Base-by-base conservation (phyloP, 2,888 invertebrate species). In the Caradrina kadenii region DNA sequence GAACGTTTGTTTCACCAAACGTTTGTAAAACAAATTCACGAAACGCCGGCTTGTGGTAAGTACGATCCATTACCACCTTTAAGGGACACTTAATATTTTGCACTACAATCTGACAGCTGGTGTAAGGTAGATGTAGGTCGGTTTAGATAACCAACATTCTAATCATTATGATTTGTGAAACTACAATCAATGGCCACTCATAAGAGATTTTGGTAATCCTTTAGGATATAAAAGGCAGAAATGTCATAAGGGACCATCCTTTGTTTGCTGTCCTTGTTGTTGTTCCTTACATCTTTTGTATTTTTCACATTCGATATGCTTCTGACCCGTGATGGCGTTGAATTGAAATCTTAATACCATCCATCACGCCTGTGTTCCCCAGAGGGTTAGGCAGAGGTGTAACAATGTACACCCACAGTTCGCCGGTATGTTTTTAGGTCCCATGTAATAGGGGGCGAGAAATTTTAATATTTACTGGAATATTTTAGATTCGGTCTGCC, bases 181-280 rank as follows among this genome's bases (percentile, higher is more conserved):
- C 26, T 21, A 58, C 39, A 48, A 42, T 53, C 19, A 54, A 50
- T 17, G 48, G 31, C 42, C 26, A 19, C 22, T 58, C 67, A 6
- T 76, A 73, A 73, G 10, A 55, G 69, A 60, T 56, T 60, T 13
- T 31, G n/a, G 55, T 55, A 50, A 58, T 56, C 22, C 13, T 50
- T 52, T 31, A 39, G 39, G 11, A 39, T 39, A 39, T 13, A 11
- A 3, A 39, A 8, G 13, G 39, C 3, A 13, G 39, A 39, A 39
- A 39, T 39, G 39, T 13, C 39, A 13, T 39, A 39, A 39, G 13
- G 13, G 39, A 39, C 26, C 11, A 35, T 17, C 39, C 39, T 13
- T 13, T 35, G 35, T 39, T 39, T 39, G n/a, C n/a, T n/a, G n/a
- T n/a, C n/a, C n/a, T n/a, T n/a, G n/a, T n/a, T n/a, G n/a, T n/a